Base-by-base conservation (phyloP, 2,888 invertebrate genomes). In the Clostera curtula region DNA sequence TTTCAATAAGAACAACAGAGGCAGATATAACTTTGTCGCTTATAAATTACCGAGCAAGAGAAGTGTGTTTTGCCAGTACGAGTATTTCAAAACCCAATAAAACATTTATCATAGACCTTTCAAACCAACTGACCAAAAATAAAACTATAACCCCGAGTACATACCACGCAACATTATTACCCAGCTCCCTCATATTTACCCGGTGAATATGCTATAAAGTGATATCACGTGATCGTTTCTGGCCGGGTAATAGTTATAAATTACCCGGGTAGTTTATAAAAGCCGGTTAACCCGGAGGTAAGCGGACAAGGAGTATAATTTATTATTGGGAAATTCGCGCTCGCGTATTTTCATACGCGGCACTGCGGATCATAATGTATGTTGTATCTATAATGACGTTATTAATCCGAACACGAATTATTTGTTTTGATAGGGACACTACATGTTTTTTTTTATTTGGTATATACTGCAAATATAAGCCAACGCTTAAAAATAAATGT, bases 251-350 rank as follows among this genome's bases (percentile, higher is more conserved):
- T 82, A 80, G 82, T 83, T 83, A 83, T 83, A 83, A 82, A 83
- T 79, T 83, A 83, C 76, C 62, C 54, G 70, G 76, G 75, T 80
- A 80, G 77, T 83, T 83, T 83, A 83, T 83, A 83, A 83, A 82
- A 80, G 80, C 82, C 80, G 77, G 80, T 83, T 82, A 82, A 79
- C 82, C 79, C 75, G n/a, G 75, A 77, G 80, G 82, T 82, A 79
- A 76, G 77, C 74, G 79, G 77, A 79, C 82, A 77, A 71, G 74
- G 64, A 66, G 67, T 63, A 65, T 83, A 79, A 84, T 83, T 84
- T 84, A 84, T 82, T 79, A 79, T 77, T 71, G 70, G 70, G 61
- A 74, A 79, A 74, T 71, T 77, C 71, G 72, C 73, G 73, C 54
- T 49, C 61, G 73, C 68, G 70, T 66, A 73, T 80, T 68, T 72